These are phyloP conservation scores for Trachelus tabidus DNA, from an alignment of 2,888 invertebrate genomes.

Conservation along the genomic window DNA sequence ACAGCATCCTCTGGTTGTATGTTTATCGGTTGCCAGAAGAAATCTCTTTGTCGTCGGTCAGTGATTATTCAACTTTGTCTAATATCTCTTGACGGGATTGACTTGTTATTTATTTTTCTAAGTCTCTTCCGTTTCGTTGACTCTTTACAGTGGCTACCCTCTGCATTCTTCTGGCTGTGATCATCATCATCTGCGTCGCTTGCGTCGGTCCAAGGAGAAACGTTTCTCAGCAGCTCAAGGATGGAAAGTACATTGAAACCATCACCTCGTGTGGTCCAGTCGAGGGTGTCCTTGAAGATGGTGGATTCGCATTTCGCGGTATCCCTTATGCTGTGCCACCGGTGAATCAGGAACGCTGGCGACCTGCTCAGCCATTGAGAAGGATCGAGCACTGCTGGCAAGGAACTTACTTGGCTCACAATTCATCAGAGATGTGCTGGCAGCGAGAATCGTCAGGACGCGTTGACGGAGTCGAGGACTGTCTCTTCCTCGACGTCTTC, in stretches of 20 bases:
- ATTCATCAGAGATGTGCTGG: slow-evolving; percentile 75
- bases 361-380: slow-evolving; percentile 75
- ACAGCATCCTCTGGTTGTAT: slow-evolving; percentile 49
- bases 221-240: slow-evolving; percentile 74
- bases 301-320: slow-evolving; percentile 83
- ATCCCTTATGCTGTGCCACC: slow-evolving; percentile 86
- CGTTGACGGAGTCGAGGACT: slow-evolving; percentile 81
- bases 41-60: slow-evolving; percentile 77
- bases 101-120: background rate
- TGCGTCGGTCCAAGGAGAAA: slow-evolving; percentile 70
- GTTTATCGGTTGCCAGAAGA: slow-evolving; percentile 48
- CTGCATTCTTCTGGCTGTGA: slow-evolving; percentile 71
- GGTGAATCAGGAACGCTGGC: slow-evolving; percentile 76
- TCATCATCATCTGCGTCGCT: slow-evolving; percentile 75
- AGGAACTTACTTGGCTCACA: slow-evolving; percentile 76
- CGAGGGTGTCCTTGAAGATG: slow-evolving; percentile 82
- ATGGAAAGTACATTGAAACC: slow-evolving; percentile 79
- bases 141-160: slow-evolving; percentile 70
- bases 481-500: slow-evolving; percentile 83
- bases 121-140: background rate
- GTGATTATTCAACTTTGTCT: slow-evolving; percentile 26
- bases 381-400: slow-evolving; percentile 83
- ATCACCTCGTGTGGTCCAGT: slow-evolving; percentile 83
- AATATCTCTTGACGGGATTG: background rate
- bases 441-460: slow-evolving; percentile 78